Conservation (phyloP, 2,797 vertebrate genomes). For the Sebastes trivittatus region DNA sequence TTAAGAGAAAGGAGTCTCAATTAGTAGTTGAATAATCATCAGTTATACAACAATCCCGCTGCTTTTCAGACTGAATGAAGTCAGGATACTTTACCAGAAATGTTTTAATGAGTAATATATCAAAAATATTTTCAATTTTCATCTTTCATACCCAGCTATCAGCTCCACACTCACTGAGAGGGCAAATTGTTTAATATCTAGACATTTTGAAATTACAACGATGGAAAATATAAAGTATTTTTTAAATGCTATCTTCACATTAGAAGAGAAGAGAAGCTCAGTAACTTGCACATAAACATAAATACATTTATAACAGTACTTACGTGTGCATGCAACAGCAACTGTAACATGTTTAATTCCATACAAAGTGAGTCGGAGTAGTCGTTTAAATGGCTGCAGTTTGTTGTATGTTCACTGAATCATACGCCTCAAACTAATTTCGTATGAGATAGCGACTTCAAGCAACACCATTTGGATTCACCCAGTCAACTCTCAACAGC, state of each 20-base stretch:
- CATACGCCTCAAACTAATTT: not conserved
- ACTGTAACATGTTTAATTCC: not conserved
- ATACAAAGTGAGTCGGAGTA: not conserved
- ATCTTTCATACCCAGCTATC: not conserved
- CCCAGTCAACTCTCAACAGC: slow-evolving; percentile 41
- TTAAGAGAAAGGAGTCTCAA: slow-evolving; percentile 30
- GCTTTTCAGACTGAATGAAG: slow-evolving; percentile 25
- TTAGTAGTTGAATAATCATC: slow-evolving; percentile 28
- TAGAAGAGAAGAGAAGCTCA: not conserved
- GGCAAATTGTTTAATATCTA: not conserved
- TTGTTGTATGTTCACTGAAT: slow-evolving; percentile 18
- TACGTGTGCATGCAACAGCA: not conserved
- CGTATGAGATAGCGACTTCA: slow-evolving; percentile 18
- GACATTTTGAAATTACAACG: not conserved
- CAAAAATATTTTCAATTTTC: slow-evolving; percentile 18
- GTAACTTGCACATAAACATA: not conserved
- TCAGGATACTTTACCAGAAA: not conserved
- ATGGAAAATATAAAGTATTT: not conserved
- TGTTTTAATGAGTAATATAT: slow-evolving; percentile 3
- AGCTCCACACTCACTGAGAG: not conserved
- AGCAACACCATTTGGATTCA: slow-evolving; percentile 34
- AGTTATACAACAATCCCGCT: slow-evolving; percentile 37
- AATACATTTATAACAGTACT: not conserved
- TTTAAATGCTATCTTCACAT: not conserved
- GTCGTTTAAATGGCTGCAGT: not conserved